These are phyloP conservation scores for Sesia bembeciformis DNA, from an alignment of 2,888 invertebrate genomes.

Conservation along the genomic window DNA sequence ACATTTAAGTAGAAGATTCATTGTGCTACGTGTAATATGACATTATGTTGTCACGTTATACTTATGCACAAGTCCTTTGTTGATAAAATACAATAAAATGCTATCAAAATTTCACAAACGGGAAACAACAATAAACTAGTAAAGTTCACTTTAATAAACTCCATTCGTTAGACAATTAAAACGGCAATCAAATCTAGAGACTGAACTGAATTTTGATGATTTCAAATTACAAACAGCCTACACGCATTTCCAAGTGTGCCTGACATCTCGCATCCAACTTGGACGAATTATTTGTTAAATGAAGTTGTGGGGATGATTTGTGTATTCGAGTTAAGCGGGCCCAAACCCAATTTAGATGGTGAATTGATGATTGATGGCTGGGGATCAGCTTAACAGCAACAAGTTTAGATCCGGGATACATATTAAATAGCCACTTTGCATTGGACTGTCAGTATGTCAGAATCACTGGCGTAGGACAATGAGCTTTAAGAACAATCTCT, in stretches of 20 bases:
- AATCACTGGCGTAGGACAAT: constrained; percentile 1
- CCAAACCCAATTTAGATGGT: constrained; percentile 33
- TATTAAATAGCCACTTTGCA: constrained; percentile 17
- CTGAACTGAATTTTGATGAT: no score
- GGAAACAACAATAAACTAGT: no score
- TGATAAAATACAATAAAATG: no score
- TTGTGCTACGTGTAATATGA: no score
- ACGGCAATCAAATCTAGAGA: no score
- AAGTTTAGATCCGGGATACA: constrained; percentile 17
- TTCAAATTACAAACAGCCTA: not conserved
- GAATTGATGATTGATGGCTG: constrained; percentile 34
- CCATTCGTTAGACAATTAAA: no score
- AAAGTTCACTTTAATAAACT: no score
- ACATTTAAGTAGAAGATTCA: no score
- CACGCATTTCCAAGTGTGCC: not conserved
- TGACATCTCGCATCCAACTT: constrained; percentile 17
- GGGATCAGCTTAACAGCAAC: constrained; percentile 18
- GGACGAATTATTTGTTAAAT: constrained; percentile 20
- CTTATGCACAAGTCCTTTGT: no score
- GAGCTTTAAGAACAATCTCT: constrained; percentile 5
- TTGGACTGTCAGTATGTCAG: not conserved
- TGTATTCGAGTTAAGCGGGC: constrained; percentile 19
- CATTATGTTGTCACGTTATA: no score
- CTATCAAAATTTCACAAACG: no score
- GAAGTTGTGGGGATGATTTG: constrained; percentile 25